Evolutionary conservation across 2,113 vertebrate species (phyloP).

Genomic region (Gracilinanus agilis): DNA sequence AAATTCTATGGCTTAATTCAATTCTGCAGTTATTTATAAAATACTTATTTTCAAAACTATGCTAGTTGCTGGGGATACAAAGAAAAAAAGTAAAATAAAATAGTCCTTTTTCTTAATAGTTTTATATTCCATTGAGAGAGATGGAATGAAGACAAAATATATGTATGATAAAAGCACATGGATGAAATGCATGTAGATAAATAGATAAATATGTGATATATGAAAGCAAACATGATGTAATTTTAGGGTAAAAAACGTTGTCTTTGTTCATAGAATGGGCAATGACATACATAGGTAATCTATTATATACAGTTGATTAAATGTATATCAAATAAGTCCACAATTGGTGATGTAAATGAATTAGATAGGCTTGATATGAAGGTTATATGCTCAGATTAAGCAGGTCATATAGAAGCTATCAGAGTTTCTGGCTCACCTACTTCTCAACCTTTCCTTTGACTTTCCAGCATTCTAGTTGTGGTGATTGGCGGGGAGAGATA

Average conservation of each 20-base stretch:
- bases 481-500: background rate
- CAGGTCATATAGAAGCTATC: too few relatives aligned
- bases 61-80: background rate
- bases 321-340: too few relatives aligned
- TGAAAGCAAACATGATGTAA: background rate
- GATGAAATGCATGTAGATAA: background rate
- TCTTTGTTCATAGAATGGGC: too few relatives aligned
- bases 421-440: background rate
- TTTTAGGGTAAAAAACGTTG: background rate
- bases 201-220: background rate
- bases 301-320: too few relatives aligned
- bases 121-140: background rate
- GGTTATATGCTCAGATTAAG: too few relatives aligned
- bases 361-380: too few relatives aligned
- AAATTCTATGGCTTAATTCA: background rate
- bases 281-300: too few relatives aligned
- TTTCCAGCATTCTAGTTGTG: background rate
- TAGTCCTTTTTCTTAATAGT: background rate
- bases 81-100: background rate
- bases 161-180: background rate
- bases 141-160: background rate
- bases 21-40: background rate
- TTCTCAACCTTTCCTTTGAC: background rate
- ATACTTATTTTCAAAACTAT: background rate
- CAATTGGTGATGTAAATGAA: too few relatives aligned